Base-by-base conservation (phyloP, 2,113 vertebrate species). In the Mastomys coucha region DNA sequence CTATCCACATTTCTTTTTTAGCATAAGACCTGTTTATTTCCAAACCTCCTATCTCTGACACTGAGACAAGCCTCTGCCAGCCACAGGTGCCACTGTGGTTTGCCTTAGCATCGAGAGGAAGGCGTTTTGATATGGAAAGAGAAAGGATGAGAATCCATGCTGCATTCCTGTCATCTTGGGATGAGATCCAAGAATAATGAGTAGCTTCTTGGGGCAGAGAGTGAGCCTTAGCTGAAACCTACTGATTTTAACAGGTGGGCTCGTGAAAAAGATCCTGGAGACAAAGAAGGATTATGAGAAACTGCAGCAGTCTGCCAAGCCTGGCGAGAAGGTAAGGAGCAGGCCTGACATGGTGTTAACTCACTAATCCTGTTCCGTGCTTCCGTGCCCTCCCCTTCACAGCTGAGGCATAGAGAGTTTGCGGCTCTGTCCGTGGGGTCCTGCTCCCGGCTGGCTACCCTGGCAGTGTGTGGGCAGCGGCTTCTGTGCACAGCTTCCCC, bases 201-300 rank as follows among this genome's bases (percentile, higher is more conserved):
- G 10, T n/a, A 7, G 28, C n/a, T 91, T 49, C 70, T 28, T 24
- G 1, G 39, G 31, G 22, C 39, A 53, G 85, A 81, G 22, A 90
- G 9, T 51, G 11, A 69, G 13, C 51, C 70, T 17, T 80, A 65
- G 81, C 69, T 2, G 33, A 26, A 73, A 94, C 86, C 70, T 7
- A 7, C 45, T 60, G 20, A 0, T 96, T 97, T 90, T 78, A 67
- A 97, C 97, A 99, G 99, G 99, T 97, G 99, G 99, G 36, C 99
- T 99, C 39, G 99, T 99, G 88, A 99, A 99, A 97, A 99, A 98
- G 96, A 99, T 99, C 96, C 97, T 99, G 70, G 99, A 99, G 97
- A 99, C 99, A 5, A 99, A 99, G 98, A 99, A 99, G 94, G 99
- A 99, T 96, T 99, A 99, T 77, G 99, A 99, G 97, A 97, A 98